Evolutionary conservation across 2,888 invertebrate species (phyloP), one percentile per base, ranked within the genome.

Genomic region (Fissipunctia ypsillon): DNA sequence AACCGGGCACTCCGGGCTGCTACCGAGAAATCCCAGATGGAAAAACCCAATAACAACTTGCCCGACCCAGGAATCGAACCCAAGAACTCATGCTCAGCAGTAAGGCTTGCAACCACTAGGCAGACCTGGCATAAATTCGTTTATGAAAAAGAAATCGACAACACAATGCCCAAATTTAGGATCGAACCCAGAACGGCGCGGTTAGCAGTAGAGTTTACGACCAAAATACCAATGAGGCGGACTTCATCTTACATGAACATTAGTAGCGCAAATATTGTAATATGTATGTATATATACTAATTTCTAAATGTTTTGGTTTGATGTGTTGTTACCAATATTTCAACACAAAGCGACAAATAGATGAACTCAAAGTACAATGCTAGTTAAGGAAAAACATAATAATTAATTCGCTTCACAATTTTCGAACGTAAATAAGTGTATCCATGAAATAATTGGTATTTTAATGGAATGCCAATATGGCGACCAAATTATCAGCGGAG

Each of bases 391-490:
- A 65, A 76, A 60, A 73, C 52, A 64, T 50, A 81, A 60, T 75
- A 73, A 78, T 76, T 6, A 74, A 78, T 73, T 76, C 66, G 63
- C 22, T 76, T 57, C 67, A 71, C 76, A 76, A 75, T 80, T 87
- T 87, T 63, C 84, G 69, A 71, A 84, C 80, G 76, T 77, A 86
- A 90, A 88, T 88, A 84, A 88, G 81, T 80, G 65, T 78, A 86
- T 85, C 88, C 87, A 88, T 80, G 82, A 85, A 86, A n/a, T n/a
- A n/a, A n/a, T n/a, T n/a, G n/a, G n/a, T n/a, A n/a, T n/a, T n/a
- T n/a, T n/a, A n/a, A n/a, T n/a, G n/a, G n/a, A n/a, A 52, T 69
- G 52, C 67, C 80, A 73, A 84, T 73, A 81, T 77, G 77, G 75
- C 59, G 65, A 14, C 41, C 69, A 35, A 52, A 80, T 80, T 63